These are phyloP conservation scores for Paradoxurus hermaphroditus DNA, from an alignment of 2,113 vertebrate genomes.

Conservation along the genomic window DNA sequence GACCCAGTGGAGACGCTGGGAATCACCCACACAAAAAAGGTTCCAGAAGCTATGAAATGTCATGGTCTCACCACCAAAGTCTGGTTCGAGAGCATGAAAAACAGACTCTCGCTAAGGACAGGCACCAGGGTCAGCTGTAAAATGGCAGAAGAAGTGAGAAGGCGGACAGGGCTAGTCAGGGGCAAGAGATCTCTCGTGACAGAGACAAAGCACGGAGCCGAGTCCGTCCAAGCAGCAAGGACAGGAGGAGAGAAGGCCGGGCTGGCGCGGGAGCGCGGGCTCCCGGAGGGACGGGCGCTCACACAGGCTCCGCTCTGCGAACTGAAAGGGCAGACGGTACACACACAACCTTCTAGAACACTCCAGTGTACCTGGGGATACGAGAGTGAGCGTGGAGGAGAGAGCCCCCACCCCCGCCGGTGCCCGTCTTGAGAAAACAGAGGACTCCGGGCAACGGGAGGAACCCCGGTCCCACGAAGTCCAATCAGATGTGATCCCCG, in stretches of 20 bases:
- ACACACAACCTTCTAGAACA: background rate
- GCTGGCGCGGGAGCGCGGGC: background rate
- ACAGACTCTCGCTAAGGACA: background rate
- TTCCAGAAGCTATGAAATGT: background rate
- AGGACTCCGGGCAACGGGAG: background rate
- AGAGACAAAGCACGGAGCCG: background rate
- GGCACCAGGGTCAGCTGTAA: background rate
- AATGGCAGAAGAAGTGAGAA: background rate
- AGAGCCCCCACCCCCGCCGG: background rate
- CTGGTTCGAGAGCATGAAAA: conserved; percentile 6
- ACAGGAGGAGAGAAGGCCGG: background rate
- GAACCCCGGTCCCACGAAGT: background rate
- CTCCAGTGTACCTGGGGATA: background rate
- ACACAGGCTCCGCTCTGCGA: background rate
- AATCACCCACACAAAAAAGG: background rate
- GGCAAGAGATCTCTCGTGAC: background rate
- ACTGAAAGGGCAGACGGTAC: background rate
- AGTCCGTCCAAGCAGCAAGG: background rate
- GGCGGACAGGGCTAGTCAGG: background rate
- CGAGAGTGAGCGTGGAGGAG: background rate
- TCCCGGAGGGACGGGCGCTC: background rate
- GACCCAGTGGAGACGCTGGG: background rate
- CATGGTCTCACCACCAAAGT: background rate
- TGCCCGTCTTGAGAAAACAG: background rate
- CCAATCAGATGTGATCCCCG: background rate